These are phyloP conservation scores for Dendrophyllia cribrosa DNA, from an alignment of 64 coral and sea anemone genomes.

Conservation along the genomic window DNA sequence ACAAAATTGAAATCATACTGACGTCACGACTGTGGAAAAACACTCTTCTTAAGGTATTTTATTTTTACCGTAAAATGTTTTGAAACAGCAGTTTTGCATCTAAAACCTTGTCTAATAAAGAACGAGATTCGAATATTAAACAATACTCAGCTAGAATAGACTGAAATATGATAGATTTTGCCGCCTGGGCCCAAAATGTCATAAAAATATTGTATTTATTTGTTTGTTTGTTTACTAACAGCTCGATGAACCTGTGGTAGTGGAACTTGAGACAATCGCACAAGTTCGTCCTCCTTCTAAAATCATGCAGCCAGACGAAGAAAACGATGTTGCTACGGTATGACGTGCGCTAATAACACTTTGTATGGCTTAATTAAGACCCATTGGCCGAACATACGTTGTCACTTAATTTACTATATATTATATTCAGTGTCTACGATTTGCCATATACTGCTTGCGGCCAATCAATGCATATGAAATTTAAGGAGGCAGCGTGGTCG, in stretches of 20 bases:
- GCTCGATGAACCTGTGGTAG: neutral
- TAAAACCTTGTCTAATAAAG: too few relatives aligned
- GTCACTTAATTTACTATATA: too few relatives aligned
- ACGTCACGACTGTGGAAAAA: conserved; percentile 72
- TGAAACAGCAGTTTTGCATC: too few relatives aligned
- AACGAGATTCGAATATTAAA: too few relatives aligned
- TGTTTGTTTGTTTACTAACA: neutral
- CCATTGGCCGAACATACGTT: too few relatives aligned
- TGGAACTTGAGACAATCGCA: conserved; percentile 13
- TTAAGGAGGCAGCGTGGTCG: too few relatives aligned
- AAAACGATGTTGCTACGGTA: conserved; percentile 15
- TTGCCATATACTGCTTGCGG: too few relatives aligned
- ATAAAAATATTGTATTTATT: neutral
- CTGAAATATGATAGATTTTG: neutral
- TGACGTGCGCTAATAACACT: neutral
- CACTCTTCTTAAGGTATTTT: conserved; percentile 59
- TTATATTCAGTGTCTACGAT: too few relatives aligned
- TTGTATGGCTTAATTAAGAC: too few relatives aligned
- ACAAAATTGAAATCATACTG: conserved; percentile 54
- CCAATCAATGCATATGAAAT: too few relatives aligned
- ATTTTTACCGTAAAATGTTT: neutral
- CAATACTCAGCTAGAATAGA: too few relatives aligned
- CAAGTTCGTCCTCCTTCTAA: conserved; percentile 5
- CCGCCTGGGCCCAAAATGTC: neutral
- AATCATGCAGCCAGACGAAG: neutral